Evolutionary conservation across 2,888 invertebrate genomes (phyloP).

Genomic region (Hypolimnas misippus): DNA sequence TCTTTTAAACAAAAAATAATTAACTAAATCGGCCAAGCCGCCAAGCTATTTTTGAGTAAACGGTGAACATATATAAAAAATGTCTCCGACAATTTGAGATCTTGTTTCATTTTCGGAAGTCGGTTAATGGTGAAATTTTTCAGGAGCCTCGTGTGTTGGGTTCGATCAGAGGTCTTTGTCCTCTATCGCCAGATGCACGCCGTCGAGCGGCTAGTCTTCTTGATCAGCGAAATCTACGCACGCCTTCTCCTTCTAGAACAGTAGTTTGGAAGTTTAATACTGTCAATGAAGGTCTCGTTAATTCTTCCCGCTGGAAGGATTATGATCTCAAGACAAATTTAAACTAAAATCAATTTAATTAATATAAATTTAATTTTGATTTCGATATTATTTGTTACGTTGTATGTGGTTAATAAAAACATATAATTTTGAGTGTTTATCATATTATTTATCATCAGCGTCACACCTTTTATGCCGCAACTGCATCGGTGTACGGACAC

Average conservation of each 20-base stretch:
- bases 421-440: not conserved
- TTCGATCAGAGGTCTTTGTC: slow-evolving; percentile 56
- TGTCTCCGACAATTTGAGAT: too few species aligned
- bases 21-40: too few species aligned
- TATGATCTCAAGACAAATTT: slow-evolving; percentile 52
- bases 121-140: slow-evolving; percentile 19
- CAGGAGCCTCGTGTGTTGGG: slow-evolving; percentile 57
- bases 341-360: slow-evolving; percentile 36
- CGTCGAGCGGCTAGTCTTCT: slow-evolving; percentile 64
- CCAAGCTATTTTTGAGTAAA: too few species aligned
- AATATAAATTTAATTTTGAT: too few species aligned
- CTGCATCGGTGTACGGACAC: slow-evolving; percentile 51
- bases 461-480: slow-evolving; percentile 38
- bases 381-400: slow-evolving; percentile 13
- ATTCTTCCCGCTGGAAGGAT: slow-evolving; percentile 68
- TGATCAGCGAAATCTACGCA: slow-evolving; percentile 58
- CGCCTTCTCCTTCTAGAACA: slow-evolving; percentile 55
- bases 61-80: too few species aligned
- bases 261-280: slow-evolving; percentile 74
- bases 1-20: too few species aligned
- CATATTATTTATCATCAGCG: slow-evolving; percentile 18
- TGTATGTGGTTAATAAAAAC: slow-evolving; percentile 10
- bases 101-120: too few species aligned
- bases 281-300: slow-evolving; percentile 69
- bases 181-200: slow-evolving; percentile 65